Conservation (phyloP, 2,113 vertebrate genomes). For the Carettochelys insculpta region DNA sequence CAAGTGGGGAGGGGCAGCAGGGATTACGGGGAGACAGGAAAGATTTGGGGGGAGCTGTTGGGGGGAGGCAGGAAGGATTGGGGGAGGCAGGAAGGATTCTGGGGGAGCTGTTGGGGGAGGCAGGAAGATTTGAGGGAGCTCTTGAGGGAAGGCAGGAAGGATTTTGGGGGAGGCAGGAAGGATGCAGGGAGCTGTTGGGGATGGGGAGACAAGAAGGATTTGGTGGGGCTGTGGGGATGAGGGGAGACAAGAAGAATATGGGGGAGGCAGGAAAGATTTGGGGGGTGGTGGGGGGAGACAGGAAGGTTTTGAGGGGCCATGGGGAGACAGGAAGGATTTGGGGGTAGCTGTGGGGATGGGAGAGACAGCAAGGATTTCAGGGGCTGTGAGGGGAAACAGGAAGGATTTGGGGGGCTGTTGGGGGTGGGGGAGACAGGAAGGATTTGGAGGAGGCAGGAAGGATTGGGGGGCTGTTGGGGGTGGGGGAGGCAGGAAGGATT, state of each 20-base stretch:
- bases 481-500: fast-evolving
- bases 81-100: neutral
- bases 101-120: no score
- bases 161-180: no score
- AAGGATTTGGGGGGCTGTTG: neutral
- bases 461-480: no score
- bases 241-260: no score
- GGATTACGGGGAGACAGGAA: no score
- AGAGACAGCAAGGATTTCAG: neutral
- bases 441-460: neutral
- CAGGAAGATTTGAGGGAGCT: fast-evolving
- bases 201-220: no score
- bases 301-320: fast-evolving
- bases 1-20: neutral
- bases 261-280: fast-evolving
- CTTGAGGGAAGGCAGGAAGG: neutral
- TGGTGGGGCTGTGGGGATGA: neutral
- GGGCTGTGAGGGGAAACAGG: fast-evolving
- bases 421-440: fast-evolving
- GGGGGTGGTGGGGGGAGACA: no score
- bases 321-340: neutral
- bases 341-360: fast-evolving
- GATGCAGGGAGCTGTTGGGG: fast-evolving
- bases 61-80: neutral
- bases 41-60: no score